Evolutionary conservation across 2,797 vertebrate genomes (phyloP), one percentile per base, ranked within the genome.

Genomic region (Melopsittacus undulatus): DNA sequence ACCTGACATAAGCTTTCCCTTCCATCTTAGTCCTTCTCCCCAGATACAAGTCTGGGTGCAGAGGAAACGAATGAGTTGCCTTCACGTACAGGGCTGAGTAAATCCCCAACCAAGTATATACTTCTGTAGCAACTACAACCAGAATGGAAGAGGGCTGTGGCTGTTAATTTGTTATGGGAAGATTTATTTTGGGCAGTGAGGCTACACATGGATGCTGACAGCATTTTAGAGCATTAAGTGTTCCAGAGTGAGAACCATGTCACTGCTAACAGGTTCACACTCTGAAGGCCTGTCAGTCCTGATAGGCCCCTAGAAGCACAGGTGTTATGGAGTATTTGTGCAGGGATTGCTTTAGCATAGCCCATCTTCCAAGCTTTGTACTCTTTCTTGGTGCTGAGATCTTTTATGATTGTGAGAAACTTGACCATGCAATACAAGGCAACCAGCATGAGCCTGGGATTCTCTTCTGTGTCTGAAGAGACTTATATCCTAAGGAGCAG

Each of bases 181-280:
- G 61, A 67, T 85, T 77, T 96, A 93, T 92, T 95, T 91, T 56
- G 43, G 59, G 78, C 43, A 83, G 48, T 30, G 40, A 83, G 75
- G 61, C 78, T 80, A 80, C 29, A 56, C 15, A 64, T 63, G 2
- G 8, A 59, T 15, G 36, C 42, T 79, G 68, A 87, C 51, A 80
- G 56, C 36, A 77, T 36, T 87, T 57, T 81, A 52, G 21, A 92
- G 78, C 82, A 87, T 80, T 51, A 80, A 91, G 51, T 69, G 87
- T 79, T 85, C 87, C 68, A 77, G 56, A 74, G 36, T 19, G 23
- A 85, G 48, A 61, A 84, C 10, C 5, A 1, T 16, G 56, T 43
- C 30, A 20, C 49, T 49, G 27, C 17, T 76, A 80, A 64, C 17
- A 77, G 63, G 12, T 77, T 77, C 48, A 63, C 10, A 7, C 14